Evolutionary conservation across 1,140 invertebrate genomes (phyloP).

Genomic region (Caenorhabditis brenneri): DNA sequence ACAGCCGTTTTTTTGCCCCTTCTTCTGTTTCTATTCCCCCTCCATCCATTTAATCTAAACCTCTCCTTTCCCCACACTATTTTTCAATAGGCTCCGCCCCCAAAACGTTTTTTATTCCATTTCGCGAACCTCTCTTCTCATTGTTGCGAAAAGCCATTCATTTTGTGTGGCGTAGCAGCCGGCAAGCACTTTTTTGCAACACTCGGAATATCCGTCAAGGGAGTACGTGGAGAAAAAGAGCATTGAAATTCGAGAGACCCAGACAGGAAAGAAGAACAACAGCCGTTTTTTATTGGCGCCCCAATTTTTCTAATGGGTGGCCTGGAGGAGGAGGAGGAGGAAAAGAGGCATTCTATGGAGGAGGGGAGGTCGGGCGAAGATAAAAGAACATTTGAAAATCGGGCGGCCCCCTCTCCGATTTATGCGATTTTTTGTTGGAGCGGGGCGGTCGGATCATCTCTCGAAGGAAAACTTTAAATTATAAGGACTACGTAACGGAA

Average conservation of each 20-base stretch:
- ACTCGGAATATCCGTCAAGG: slow-evolving; percentile 18
- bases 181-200: slow-evolving; percentile 33
- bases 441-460: neutral
- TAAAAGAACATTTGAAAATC: slow-evolving; percentile 26
- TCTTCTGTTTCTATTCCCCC: neutral
- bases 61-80: no score
- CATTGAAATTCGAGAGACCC: neutral
- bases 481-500: neutral
- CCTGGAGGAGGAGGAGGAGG: neutral
- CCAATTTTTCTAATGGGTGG: slow-evolving; percentile 40
- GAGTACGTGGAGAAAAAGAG: neutral
- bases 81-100: no score
- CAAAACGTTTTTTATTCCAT: neutral
- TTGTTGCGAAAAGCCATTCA: slow-evolving; percentile 40
- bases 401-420: neutral
- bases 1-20: neutral
- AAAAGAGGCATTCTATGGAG: neutral
- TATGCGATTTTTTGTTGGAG: neutral
- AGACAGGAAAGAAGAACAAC: neutral
- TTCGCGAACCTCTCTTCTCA: slow-evolving; percentile 7
- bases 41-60: neutral
- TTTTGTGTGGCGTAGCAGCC: slow-evolving; percentile 27
- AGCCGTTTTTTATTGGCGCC: slow-evolving; percentile 38
- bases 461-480: neutral
- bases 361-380: slow-evolving; percentile 13